phyloP scores from a whole-genome alignment of 2,888 invertebrate genomes.

The Thumatha senex region DNA sequence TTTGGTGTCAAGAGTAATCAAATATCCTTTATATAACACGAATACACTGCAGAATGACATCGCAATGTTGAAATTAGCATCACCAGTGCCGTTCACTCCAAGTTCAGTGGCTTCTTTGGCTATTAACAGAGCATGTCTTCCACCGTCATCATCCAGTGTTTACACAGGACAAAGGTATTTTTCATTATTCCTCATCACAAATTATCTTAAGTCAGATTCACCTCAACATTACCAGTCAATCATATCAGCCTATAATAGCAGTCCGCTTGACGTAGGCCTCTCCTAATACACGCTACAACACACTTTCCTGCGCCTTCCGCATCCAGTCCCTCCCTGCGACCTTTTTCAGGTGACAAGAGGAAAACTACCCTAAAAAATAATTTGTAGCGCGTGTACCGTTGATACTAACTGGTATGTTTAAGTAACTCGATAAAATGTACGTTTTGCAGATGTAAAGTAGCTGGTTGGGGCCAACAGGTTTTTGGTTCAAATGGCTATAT shows the following conservation, averaged over 20 bases:
- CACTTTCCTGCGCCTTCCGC: no score
- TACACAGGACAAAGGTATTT: constrained; percentile 79
- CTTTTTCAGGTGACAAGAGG: no score
- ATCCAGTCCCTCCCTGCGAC: no score
- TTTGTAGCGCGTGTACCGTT: no score
- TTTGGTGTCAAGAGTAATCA: constrained; percentile 80
- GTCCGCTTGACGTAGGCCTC: no score
- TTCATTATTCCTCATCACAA: constrained; percentile 23
- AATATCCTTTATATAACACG: constrained; percentile 87
- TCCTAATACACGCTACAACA: no score
- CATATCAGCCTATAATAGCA: no score
- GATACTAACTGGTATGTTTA: no score
- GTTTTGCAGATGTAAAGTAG: constrained; percentile 82
- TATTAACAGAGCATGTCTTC: constrained; percentile 85
- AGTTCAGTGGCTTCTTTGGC: constrained; percentile 74
- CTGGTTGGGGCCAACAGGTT: constrained; percentile 94
- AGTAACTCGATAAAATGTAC: no score
- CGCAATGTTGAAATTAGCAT: constrained; percentile 88
- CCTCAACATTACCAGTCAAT: no score
- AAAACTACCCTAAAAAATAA: no score
- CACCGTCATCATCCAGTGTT: constrained; percentile 59
- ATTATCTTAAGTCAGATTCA: neutral
- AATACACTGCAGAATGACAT: constrained; percentile 91
- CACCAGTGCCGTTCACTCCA: constrained; percentile 79
- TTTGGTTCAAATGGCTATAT: constrained; percentile 84